Conservation (phyloP, 92 coral and sea anemone genomes). For the Porites cylindrica region DNA sequence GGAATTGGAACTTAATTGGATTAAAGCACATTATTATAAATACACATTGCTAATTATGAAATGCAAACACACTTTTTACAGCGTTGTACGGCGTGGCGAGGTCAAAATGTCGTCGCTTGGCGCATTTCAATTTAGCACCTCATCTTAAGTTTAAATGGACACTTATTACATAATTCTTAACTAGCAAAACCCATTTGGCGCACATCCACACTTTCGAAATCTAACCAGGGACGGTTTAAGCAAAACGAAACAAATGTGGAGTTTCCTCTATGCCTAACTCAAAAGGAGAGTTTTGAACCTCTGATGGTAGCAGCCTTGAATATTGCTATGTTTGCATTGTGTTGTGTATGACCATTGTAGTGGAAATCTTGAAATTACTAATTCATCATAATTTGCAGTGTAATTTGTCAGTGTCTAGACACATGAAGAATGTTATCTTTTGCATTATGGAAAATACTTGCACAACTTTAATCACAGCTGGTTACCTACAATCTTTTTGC, state of each 20-base stretch:
- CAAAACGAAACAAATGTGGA: too few relatives aligned
- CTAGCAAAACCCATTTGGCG: neutral
- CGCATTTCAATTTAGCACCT: neutral
- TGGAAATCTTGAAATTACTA: too few relatives aligned
- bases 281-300: too few relatives aligned
- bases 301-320: too few relatives aligned
- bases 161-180: neutral
- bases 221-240: too few relatives aligned
- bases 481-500: neutral
- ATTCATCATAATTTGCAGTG: too few relatives aligned
- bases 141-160: neutral
- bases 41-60: neutral
- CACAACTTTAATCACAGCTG: neutral
- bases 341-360: too few relatives aligned
- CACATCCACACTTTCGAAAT: neutral
- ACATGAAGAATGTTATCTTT: neutral
- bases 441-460: neutral
- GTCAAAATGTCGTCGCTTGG: neutral
- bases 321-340: too few relatives aligned
- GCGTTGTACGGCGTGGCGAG: neutral
- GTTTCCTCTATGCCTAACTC: too few relatives aligned
- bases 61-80: neutral
- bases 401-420: neutral
- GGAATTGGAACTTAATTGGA: conserved; percentile 24
- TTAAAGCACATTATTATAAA: neutral